phyloP scores from a whole-genome alignment of 2,113 vertebrate species.

The Clinocottus analis region DNA sequence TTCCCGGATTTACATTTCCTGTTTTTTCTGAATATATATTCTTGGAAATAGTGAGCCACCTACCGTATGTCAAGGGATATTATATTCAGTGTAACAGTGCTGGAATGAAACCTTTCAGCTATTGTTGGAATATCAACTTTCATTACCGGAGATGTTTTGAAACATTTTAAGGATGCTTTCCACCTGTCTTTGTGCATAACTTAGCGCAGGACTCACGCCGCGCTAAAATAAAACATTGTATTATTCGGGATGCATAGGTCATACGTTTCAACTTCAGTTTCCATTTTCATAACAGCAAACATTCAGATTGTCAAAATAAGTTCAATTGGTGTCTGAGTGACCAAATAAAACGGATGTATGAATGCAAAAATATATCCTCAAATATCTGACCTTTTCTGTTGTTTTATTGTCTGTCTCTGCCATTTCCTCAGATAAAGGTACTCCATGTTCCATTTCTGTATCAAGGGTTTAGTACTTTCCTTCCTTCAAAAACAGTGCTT shows the following conservation, averaged over 20 bases:
- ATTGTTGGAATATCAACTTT: constrained; percentile 20
- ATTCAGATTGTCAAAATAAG: neutral
- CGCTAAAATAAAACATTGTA: neutral
- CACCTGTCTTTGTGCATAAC: constrained; percentile 26
- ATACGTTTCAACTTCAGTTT: constrained; percentile 6
- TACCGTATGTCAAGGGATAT: constrained; percentile 4
- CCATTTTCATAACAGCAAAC: neutral
- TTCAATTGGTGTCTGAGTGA: neutral
- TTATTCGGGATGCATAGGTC: constrained; percentile 13
- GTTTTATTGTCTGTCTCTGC: neutral
- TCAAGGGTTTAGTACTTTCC: neutral
- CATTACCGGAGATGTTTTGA: constrained; percentile 21
- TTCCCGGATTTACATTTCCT: neutral
- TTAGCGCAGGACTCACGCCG: neutral
- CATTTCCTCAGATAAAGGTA: neutral
- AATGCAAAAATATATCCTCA: neutral
- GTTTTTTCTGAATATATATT: neutral
- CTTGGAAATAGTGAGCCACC: constrained; percentile 29
- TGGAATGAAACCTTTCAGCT: constrained; percentile 13
- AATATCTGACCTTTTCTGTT: neutral
- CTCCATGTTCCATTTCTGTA: constrained; percentile 11
- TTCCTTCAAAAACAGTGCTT: neutral
- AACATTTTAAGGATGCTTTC: constrained; percentile 24
- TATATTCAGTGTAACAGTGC: neutral
- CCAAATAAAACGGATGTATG: neutral